phyloP scores from a whole-genome alignment of 2,888 invertebrate species.

The Clusia tigrina region DNA sequence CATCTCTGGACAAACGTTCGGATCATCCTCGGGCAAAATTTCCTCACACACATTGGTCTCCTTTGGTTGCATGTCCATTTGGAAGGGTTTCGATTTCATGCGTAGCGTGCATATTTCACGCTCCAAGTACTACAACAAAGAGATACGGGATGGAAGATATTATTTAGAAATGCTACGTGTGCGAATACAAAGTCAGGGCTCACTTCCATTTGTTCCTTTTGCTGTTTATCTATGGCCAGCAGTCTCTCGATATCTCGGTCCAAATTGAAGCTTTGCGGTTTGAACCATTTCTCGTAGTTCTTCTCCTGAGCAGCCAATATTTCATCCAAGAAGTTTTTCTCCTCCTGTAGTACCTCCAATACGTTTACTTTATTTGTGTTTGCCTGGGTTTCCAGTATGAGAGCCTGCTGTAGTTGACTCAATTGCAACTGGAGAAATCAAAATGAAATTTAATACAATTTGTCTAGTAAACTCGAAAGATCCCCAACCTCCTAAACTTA shows the following conservation, averaged over 20 bases:
- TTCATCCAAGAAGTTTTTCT: conserved; percentile 66
- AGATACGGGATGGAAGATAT: background rate
- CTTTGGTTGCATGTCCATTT: conserved; percentile 43
- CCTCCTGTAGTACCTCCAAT: conserved; percentile 67
- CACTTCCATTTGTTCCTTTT: conserved; percentile 67
- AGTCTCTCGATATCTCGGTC: conserved; percentile 56
- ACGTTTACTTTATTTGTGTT: conserved; percentile 69
- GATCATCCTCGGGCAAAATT: conserved; percentile 42
- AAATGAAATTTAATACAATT: conserved; percentile 12
- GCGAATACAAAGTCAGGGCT: conserved; percentile 8
- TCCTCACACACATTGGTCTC: conserved; percentile 34
- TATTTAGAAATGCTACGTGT: background rate
- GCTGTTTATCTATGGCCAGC: conserved; percentile 59
- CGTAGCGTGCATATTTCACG: conserved; percentile 59
- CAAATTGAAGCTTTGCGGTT: conserved; percentile 44
- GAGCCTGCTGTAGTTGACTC: conserved; percentile 54
- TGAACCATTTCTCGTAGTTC: conserved; percentile 50
- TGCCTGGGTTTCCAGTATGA: conserved; percentile 65
- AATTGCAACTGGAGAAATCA: conserved; percentile 37
- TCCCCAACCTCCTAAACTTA: no score
- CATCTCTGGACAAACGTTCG: conserved; percentile 45
- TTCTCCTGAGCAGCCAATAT: conserved; percentile 61
- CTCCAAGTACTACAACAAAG: conserved; percentile 51
- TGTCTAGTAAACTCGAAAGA: no score
- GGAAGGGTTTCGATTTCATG: conserved; percentile 58